Percentiles rank a stretch among this genome's conserved stretches.
These are phyloP conservation scores for Peromyscus eremicus DNA, from an alignment of 2,797 vertebrate species.

Conservation along the genomic window DNA sequence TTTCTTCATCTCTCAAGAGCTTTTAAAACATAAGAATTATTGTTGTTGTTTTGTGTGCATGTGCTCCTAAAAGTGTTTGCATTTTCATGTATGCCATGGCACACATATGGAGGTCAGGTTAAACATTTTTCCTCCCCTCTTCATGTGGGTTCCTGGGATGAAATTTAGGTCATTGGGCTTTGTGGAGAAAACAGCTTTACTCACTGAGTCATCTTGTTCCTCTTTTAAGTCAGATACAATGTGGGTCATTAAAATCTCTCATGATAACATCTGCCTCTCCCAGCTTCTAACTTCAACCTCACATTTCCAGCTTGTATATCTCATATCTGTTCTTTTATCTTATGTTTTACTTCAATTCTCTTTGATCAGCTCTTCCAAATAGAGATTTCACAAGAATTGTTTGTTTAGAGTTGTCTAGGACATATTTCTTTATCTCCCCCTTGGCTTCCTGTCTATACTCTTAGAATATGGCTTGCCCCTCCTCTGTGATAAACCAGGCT, in stretches of 20 bases:
- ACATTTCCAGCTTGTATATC: not conserved
- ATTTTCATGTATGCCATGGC: not conserved
- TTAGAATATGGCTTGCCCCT: rapidly evolving
- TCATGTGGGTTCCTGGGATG: no score
- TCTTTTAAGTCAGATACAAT: not conserved
- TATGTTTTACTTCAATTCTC: not conserved
- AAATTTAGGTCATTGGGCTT: not conserved
- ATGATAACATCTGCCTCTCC: not conserved
- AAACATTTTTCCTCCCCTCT: no score
- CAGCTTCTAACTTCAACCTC: not conserved
- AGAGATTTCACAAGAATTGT: not conserved
- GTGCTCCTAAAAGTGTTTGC: not conserved
- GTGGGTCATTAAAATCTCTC: not conserved
- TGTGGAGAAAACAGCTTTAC: not conserved
- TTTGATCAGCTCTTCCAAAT: not conserved
- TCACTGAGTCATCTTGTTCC: no score
- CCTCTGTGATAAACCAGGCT: not conserved
- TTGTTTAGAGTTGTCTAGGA: not conserved
- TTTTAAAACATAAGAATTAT: not conserved
- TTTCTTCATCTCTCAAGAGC: not conserved
- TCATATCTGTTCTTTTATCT: not conserved
- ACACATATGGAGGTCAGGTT: no score
- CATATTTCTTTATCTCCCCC: not conserved
- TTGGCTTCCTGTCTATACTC: not conserved
- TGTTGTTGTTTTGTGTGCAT: not conserved